Evolutionary conservation across 2,888 invertebrate genomes (phyloP), one percentile per base, ranked within the genome.

Genomic region (Nomada fucata): DNA sequence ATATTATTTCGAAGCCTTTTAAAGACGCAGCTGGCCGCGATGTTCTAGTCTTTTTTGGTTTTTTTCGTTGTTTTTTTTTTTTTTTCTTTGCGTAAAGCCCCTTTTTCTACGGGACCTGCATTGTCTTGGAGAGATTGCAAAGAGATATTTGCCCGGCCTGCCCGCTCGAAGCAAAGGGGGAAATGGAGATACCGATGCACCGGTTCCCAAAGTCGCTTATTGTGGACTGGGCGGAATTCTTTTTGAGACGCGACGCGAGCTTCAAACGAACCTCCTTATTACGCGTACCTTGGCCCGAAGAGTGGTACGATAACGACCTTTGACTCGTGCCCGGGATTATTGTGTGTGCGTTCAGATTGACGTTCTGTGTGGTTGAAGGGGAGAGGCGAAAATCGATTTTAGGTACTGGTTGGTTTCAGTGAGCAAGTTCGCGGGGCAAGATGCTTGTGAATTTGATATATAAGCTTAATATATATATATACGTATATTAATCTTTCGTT

Each of bases 1-100:
- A 87, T 87, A 82, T 86, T 87, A 85, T 84, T 71, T 87, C 82
- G 74, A 69, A 29, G 26, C 50, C 60, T 52, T 65, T 52, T 47
- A 50, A 55, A 23, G 13, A 15, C 36, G 15, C 68, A 36, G n/a
- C 18, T 36, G 36, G 50, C 13, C 13, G 10, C 20, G 50, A n/a
- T 47, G 23, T 44, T 60, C 13, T 20, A 47, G n/a, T n/a, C 3
- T 15, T 2, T 47, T 15, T 15, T 18, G 20, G 4, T n/a, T 5
- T 10, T 47, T 23, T 44, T 29, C 36, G 3, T 15, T 36, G n/a
- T 44, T 18, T 36, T 23, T 44, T 18, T 13, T 52, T 52, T 15
- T n/a, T 47, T 9, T 26, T 2, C 18, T 9, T 36, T 42, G 2
- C 4, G 13, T 11, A 26, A 10, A 15, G 5, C 26, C 36, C 7